These are phyloP conservation scores for Cacoxenus indagator DNA, from an alignment of 2,888 invertebrate species.

Conservation along the genomic window DNA sequence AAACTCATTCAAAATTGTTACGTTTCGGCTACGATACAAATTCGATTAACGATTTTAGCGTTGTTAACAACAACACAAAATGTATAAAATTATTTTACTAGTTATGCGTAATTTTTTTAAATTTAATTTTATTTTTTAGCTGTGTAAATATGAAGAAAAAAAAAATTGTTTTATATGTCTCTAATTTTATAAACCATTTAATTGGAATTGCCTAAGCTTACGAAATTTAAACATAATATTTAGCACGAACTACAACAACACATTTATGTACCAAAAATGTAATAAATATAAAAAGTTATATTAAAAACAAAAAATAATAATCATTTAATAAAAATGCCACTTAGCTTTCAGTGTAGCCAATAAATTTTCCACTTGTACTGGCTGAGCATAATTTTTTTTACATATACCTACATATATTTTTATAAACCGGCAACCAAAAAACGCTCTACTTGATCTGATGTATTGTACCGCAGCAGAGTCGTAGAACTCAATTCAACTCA, in stretches of 20 bases:
- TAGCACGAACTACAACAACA: conserved; percentile 37
- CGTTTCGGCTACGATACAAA: conserved; percentile 52
- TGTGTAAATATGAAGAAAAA: conserved; percentile 42
- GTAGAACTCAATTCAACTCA: neutral
- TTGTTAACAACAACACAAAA: conserved; percentile 49
- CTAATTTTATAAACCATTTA: conserved; percentile 27
- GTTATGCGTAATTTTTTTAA: conserved; percentile 10
- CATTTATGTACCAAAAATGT: conserved; percentile 68
- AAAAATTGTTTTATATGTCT: conserved; percentile 43
- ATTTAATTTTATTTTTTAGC: conserved; percentile 39
- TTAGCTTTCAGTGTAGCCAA: conserved; percentile 5
- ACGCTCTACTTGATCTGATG: neutral
- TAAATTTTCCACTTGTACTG: neutral
- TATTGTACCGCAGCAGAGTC: neutral
- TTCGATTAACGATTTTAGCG: conserved; percentile 28
- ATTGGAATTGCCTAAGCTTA: neutral
- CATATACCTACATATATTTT: neutral
- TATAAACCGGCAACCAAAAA: neutral
- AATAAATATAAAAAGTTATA: conserved; percentile 64
- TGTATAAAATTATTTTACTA: conserved; percentile 56
- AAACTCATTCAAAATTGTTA: conserved; percentile 56
- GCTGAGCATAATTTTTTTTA: neutral
- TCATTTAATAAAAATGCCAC: conserved; percentile 29
- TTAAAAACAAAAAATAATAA: conserved; percentile 33
- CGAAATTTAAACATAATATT: conserved; percentile 24